Evolutionary conservation across 2,888 invertebrate species (phyloP).

Genomic region (Lasioglossum marginatum): DNA sequence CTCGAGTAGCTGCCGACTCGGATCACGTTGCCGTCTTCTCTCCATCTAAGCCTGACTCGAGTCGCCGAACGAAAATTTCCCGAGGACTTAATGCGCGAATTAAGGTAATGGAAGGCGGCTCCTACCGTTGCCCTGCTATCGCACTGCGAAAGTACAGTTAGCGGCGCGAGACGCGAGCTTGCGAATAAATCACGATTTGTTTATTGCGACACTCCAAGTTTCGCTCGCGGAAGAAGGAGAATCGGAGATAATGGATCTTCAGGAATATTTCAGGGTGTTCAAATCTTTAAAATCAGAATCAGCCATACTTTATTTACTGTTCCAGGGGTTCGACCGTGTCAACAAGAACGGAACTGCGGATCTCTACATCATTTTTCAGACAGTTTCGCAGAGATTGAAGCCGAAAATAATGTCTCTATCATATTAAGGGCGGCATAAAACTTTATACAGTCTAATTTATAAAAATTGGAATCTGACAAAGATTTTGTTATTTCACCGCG

Average conservation of each 20-base stretch:
- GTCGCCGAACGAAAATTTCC: slow-evolving; percentile 3
- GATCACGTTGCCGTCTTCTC: slow-evolving; percentile 50
- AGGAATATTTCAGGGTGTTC: not conserved
- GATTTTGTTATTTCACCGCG: not conserved
- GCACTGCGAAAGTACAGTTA: not conserved
- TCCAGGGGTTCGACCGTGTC: not conserved
- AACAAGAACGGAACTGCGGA: not conserved
- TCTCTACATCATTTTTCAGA: not conserved
- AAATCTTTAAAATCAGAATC: not conserved
- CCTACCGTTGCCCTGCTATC: not conserved
- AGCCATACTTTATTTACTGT: not conserved
- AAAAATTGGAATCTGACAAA: not conserved
- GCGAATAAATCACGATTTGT: not conserved
- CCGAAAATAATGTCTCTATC: not conserved
- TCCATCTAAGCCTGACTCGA: slow-evolving; percentile 24
- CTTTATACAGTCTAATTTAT: not conserved
- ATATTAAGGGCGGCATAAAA: not conserved
- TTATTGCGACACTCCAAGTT: not conserved
- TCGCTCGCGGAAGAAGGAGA: not conserved
- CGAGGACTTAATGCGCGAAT: slow-evolving; percentile 7
- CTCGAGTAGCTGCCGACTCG: slow-evolving; percentile 52
- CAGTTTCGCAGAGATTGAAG: not conserved
- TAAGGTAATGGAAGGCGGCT: slow-evolving; percentile 12
- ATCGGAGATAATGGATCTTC: not conserved
- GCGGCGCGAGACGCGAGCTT: not conserved